Percentiles rank a stretch among this genome's conserved stretches.
phyloP scores from a whole-genome alignment of 2,797 vertebrate genomes.

The Heterohyrax brucei region DNA sequence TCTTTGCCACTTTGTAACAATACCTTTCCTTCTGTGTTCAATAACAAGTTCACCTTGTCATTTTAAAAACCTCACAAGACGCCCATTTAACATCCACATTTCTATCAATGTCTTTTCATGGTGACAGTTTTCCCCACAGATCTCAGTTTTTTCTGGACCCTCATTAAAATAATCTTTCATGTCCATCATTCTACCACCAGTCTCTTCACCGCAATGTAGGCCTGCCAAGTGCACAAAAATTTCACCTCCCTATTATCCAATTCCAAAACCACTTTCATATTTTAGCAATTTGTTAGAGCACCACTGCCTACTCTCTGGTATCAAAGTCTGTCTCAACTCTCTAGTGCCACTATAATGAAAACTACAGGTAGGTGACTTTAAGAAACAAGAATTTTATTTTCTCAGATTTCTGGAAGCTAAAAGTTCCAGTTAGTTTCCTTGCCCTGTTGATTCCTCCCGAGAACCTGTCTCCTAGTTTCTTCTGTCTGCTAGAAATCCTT shows the following conservation, averaged over 20 bases:
- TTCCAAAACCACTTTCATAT: no score
- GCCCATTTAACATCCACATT: neutral
- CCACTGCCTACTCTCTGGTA: neutral
- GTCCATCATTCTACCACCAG: neutral
- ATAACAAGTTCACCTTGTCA: neutral
- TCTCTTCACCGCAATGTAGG: neutral
- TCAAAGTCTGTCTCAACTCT: neutral
- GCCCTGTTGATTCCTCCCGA: neutral
- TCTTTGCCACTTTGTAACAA: neutral
- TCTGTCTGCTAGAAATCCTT: neutral
- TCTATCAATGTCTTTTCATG: neutral
- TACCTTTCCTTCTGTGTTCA: neutral
- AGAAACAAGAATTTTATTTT: neutral
- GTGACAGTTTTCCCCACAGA: neutral
- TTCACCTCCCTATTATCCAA: neutral
- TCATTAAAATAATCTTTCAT: neutral
- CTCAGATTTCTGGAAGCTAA: neutral
- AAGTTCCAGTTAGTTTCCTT: neutral
- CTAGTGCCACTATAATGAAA: neutral
- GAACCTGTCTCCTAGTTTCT: neutral
- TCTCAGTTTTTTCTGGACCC: neutral
- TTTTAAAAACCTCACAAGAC: neutral
- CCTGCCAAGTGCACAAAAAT: neutral
- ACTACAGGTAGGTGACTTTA: neutral
- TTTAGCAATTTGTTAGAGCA: no score